Evolutionary conservation across 1,140 invertebrate genomes (phyloP).

Genomic region (Papilio glaucus): DNA sequence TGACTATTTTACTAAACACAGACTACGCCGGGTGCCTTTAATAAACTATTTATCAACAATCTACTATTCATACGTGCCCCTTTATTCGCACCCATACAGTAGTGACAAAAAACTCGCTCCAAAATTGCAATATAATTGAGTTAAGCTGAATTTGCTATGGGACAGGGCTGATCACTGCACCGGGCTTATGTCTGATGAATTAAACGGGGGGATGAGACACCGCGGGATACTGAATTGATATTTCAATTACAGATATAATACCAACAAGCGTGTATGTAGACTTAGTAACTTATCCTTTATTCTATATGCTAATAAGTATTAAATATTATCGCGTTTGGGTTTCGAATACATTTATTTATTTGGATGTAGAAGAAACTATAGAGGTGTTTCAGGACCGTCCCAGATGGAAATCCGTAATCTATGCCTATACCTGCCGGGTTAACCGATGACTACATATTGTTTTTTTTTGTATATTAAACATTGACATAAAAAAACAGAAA

Average conservation of each 20-base stretch:
- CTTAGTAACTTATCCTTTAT: neutral
- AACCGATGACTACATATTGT: too few species aligned
- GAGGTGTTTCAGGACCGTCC: too few species aligned
- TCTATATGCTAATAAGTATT: too few species aligned
- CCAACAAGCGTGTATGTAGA: neutral
- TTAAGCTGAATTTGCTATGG: constrained; percentile 28
- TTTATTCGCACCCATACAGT: constrained; percentile 7
- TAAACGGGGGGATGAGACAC: constrained; percentile 27
- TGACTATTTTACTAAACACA: neutral
- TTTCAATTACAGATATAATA: constrained; percentile 30
- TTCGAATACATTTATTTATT: too few species aligned
- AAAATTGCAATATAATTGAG: constrained; percentile 38
- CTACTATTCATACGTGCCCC: constrained; percentile 9
- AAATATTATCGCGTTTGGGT: too few species aligned
- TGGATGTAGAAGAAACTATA: too few species aligned
- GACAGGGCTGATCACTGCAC: constrained; percentile 34
- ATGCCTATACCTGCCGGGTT: too few species aligned
- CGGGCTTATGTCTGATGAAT: constrained; percentile 36
- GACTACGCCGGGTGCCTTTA: too few species aligned
- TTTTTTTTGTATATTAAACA: too few species aligned
- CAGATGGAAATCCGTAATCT: too few species aligned
- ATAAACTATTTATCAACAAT: constrained; percentile 13
- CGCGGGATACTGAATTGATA: neutral
- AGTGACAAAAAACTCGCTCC: constrained; percentile 37
- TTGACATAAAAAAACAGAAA: too few species aligned